Percentiles rank a stretch among this genome's conserved stretches.
phyloP scores from a whole-genome alignment of 1,140 invertebrate species.

The Diprion similis region DNA sequence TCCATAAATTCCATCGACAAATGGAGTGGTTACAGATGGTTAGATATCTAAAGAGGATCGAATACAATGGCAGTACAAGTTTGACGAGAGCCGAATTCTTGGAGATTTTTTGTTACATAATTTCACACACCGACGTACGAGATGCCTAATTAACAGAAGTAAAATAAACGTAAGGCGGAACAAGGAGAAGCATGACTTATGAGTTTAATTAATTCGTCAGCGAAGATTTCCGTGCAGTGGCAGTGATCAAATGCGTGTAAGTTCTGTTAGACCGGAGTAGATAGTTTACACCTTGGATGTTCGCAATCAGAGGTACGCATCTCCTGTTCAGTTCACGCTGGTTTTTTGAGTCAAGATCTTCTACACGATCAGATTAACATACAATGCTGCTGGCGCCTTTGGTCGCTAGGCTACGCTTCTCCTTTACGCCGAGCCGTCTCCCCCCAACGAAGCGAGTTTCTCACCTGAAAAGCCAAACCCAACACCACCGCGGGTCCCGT shows the following conservation, averaged over 20 bases:
- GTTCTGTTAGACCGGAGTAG: neutral
- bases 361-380: slow-evolving; percentile 19
- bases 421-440: neutral
- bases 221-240: too few relatives aligned
- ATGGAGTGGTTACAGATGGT: too few relatives aligned
- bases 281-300: slow-evolving; percentile 10
- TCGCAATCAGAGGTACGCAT: slow-evolving; percentile 10
- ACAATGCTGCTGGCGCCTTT: slow-evolving; percentile 24
- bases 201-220: too few relatives aligned
- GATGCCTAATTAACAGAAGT: too few relatives aligned
- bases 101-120: too few relatives aligned
- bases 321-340: neutral
- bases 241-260: neutral
- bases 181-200: too few relatives aligned
- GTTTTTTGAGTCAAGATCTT: slow-evolving; percentile 14
- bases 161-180: too few relatives aligned
- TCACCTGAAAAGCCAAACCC: neutral
- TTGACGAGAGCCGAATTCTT: too few relatives aligned
- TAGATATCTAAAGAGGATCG: too few relatives aligned
- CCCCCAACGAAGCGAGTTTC: neutral
- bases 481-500: slow-evolving; percentile 14
- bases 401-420: neutral
- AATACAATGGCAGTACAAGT: too few relatives aligned
- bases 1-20: too few relatives aligned
- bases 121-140: too few relatives aligned